Conservation (phyloP, 2,888 invertebrate species). For the Bellardia pandia region DNA sequence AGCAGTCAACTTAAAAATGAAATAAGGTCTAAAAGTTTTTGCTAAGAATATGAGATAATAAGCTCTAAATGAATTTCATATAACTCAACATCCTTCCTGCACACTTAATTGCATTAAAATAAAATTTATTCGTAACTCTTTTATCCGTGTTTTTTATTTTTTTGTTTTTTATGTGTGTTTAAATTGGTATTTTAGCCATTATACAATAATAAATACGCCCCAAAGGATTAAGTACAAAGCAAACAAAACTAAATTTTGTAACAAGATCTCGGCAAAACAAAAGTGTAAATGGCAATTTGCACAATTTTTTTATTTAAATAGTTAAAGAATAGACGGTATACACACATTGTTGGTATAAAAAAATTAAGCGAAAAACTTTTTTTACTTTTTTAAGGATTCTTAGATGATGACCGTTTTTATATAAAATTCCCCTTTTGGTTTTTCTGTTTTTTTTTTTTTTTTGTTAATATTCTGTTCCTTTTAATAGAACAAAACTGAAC, state of each 20-base stretch:
- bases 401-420: slow-evolving; percentile 32
- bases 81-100: slow-evolving; percentile 38
- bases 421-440: slow-evolving; percentile 13
- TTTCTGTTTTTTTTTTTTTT: neutral
- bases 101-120: slow-evolving; percentile 73
- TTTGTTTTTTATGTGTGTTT: neutral
- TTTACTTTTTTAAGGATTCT: slow-evolving; percentile 37
- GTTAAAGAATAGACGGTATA: neutral
- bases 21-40: slow-evolving; percentile 23
- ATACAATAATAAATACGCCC: slow-evolving; percentile 49
- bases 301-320: slow-evolving; percentile 1
- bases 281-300: slow-evolving; percentile 64
- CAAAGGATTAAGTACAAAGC: slow-evolving; percentile 68
- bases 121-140: slow-evolving; percentile 55
- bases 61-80: slow-evolving; percentile 5
- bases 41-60: slow-evolving; percentile 28
- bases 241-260: slow-evolving; percentile 59
- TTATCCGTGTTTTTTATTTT: slow-evolving; percentile 3
- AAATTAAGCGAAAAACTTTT: slow-evolving; percentile 11
- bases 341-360: neutral
- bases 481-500: slow-evolving; percentile 8
- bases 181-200: slow-evolving; percentile 1
- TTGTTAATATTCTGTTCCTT: neutral
- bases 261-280: slow-evolving; percentile 55
- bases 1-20: neutral